Evolutionary conservation across 2,113 vertebrate species (phyloP).

Genomic region (Zosterops lateralis): DNA sequence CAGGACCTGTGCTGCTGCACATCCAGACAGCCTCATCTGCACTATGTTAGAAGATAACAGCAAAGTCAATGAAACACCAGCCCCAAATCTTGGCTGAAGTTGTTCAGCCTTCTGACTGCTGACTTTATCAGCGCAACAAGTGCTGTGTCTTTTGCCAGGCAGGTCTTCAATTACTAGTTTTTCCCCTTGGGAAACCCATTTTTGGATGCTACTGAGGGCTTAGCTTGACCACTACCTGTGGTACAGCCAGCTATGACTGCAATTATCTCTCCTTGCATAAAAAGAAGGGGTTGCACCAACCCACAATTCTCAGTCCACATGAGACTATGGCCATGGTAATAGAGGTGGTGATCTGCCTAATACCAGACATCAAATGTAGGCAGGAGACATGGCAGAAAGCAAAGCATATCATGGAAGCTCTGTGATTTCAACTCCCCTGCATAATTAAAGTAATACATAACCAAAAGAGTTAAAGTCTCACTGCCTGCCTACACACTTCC

Average conservation of each 20-base stretch:
- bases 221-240: neutral
- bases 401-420: neutral
- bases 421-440: neutral
- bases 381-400: neutral
- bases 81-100: neutral
- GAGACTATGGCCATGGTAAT: neutral
- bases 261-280: neutral
- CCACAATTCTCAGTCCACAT: fast-evolving
- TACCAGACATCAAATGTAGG: fast-evolving
- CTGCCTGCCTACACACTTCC: neutral
- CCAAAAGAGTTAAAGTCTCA: neutral
- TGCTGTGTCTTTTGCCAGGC: neutral
- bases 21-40: neutral
- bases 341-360: neutral
- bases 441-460: neutral
- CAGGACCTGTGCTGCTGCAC: fast-evolving
- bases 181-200: neutral
- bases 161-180: neutral
- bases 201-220: neutral
- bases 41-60: neutral
- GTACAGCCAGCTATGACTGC: neutral
- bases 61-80: neutral
- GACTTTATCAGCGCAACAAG: neutral
- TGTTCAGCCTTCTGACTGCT: neutral
- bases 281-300: neutral